These are phyloP conservation scores for Lomographa bimaculata DNA, from an alignment of 2,888 invertebrate genomes.

Conservation along the genomic window DNA sequence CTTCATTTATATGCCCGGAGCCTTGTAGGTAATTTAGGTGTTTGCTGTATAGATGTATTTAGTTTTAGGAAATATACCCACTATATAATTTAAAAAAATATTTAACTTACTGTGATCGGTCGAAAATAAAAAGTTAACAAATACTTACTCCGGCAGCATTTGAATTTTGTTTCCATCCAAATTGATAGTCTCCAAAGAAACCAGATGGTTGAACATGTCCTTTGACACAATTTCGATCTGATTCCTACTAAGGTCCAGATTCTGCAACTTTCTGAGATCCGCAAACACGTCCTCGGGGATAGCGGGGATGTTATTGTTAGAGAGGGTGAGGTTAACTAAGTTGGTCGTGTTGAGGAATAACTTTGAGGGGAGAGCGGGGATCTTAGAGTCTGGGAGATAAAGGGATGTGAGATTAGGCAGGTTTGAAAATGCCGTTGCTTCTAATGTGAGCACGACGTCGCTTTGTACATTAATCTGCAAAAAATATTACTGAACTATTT, in stretches of 20 bases:
- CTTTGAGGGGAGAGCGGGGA: slow-evolving; percentile 5
- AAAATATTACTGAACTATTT: too few relatives aligned
- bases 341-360: slow-evolving; percentile 1
- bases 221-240: neutral
- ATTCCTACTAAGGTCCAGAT: slow-evolving; percentile 3
- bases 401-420: slow-evolving; percentile 11
- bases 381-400: neutral
- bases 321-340: slow-evolving; percentile 32
- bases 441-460: neutral
- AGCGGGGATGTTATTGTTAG: slow-evolving; percentile 17
- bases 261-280: neutral
- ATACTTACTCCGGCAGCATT: slow-evolving; percentile 33
- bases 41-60: too few relatives aligned
- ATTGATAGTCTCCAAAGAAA: neutral
- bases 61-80: too few relatives aligned
- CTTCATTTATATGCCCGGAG: too few relatives aligned
- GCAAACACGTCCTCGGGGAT: too few relatives aligned
- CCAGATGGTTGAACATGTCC: neutral
- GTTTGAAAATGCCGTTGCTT: slow-evolving; percentile 9
- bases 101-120: too few relatives aligned
- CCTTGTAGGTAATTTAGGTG: too few relatives aligned
- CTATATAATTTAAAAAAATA: too few relatives aligned
- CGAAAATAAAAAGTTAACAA: too few relatives aligned
- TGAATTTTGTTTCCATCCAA: slow-evolving; percentile 13
- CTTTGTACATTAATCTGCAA: slow-evolving; percentile 1